Percentiles rank a stretch among this genome's conserved stretches.
phyloP scores from a whole-genome alignment of 2,888 invertebrate species.

The Trachelus troglodyta region DNA sequence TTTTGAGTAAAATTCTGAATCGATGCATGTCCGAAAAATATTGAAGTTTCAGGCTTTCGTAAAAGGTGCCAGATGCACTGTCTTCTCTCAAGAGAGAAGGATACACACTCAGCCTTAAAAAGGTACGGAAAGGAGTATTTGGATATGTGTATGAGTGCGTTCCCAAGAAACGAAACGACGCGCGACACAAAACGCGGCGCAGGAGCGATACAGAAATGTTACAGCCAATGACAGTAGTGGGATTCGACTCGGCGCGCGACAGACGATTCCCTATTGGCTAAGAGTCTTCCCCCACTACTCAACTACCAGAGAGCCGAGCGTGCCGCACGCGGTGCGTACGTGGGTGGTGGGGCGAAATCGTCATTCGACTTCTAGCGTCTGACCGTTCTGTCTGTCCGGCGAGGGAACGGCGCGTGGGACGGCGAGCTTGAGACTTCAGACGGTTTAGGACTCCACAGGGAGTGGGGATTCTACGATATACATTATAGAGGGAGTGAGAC shows the following conservation, averaged over 20 bases:
- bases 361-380: constrained; percentile 35
- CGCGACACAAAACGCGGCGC: neutral
- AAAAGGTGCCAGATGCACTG: neutral
- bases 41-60: neutral
- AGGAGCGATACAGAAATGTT: constrained; percentile 16
- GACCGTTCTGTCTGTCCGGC: constrained; percentile 16
- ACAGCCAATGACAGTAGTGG: constrained; percentile 49
- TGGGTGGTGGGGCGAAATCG: constrained; percentile 36
- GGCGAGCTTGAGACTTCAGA: constrained; percentile 36
- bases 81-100: neutral
- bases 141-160: neutral
- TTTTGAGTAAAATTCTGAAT: neutral
- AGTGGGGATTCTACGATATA: constrained; percentile 18
- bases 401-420: constrained; percentile 31
- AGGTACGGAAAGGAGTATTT: neutral
- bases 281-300: constrained; percentile 35
- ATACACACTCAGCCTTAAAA: neutral
- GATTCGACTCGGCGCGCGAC: constrained; percentile 64
- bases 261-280: constrained; percentile 49
- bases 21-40: neutral
- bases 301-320: constrained; percentile 39
- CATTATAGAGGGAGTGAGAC: constrained; percentile 15
- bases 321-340: constrained; percentile 49
- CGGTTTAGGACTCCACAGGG: constrained; percentile 32
- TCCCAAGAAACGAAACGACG: neutral